Conservation (phyloP, 2,113 vertebrate genomes). For the Stercorarius parasiticus region DNA sequence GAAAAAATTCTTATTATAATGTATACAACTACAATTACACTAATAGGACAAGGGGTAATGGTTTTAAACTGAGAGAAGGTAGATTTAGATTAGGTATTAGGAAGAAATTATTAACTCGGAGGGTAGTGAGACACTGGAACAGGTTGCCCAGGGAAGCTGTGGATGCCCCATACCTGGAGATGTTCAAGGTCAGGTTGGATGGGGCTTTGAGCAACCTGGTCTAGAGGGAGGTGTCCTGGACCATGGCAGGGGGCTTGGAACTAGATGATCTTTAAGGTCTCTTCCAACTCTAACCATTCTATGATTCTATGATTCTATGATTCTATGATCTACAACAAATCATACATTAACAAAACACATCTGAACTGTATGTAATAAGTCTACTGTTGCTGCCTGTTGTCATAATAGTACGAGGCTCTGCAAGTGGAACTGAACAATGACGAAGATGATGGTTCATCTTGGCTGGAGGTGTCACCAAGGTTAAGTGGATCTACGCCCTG, state of each 20-base stretch:
- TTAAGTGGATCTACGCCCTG: not conserved
- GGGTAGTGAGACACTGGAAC: not conserved
- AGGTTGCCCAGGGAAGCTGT: not conserved
- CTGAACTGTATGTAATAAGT: not conserved
- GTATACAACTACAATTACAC: not conserved
- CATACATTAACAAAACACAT: not conserved
- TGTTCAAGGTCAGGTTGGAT: not conserved
- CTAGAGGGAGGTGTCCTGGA: not conserved
- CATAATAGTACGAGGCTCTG: not conserved
- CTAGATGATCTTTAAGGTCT: not conserved
- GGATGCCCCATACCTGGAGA: not conserved
- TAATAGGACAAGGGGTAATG: not conserved
- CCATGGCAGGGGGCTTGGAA: not conserved
- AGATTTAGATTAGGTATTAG: not conserved
- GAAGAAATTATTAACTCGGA: not conserved
- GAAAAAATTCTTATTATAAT: not conserved
- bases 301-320: not conserved
- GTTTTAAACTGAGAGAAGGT: not conserved
- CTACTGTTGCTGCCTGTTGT: not conserved
- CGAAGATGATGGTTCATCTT: not conserved
- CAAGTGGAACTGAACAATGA: not conserved
- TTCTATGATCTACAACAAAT: not conserved
- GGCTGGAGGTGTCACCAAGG: rapidly evolving
- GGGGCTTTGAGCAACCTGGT: not conserved
- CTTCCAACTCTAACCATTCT: not conserved